Evolutionary conservation across 2,797 vertebrate genomes (phyloP).

Genomic region (Neosilurus mollespiculum): DNA sequence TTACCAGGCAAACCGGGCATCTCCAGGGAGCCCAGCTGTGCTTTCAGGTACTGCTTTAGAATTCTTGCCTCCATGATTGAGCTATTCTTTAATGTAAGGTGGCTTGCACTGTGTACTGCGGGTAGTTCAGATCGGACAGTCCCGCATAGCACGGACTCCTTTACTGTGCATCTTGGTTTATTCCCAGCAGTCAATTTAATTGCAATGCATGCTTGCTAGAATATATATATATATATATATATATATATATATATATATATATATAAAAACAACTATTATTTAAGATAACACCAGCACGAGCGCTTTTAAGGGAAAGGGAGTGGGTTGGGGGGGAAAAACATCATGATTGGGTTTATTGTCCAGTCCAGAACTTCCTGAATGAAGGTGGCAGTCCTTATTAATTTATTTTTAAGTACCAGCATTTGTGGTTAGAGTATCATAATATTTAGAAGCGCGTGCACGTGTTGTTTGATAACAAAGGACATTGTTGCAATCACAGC

Average conservation of each 20-base stretch:
- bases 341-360: not conserved
- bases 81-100: not conserved
- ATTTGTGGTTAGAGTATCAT: constrained; percentile 5
- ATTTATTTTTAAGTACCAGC: constrained; percentile 4
- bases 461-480: constrained; percentile 1
- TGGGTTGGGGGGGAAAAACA: not conserved
- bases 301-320: not conserved
- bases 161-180: not conserved
- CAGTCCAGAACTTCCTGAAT: constrained; percentile 8
- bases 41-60: constrained; percentile 44
- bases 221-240: too few species aligned
- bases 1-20: not conserved
- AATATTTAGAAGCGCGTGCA: not conserved
- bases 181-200: not conserved
- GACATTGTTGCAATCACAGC: not conserved
- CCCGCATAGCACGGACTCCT: constrained; percentile 3
- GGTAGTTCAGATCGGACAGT: constrained; percentile 69
- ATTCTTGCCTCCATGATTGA: not conserved
- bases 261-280: too few species aligned
- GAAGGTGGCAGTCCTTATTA: not conserved
- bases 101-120: constrained; percentile 51
- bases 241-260: too few species aligned
- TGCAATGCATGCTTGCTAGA: too few species aligned
- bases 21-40: not conserved
- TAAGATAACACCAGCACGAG: not conserved